Evolutionary conservation across 2,113 vertebrate species (phyloP), one percentile per base, ranked within the genome.

Genomic region (Tupaia chinensis): DNA sequence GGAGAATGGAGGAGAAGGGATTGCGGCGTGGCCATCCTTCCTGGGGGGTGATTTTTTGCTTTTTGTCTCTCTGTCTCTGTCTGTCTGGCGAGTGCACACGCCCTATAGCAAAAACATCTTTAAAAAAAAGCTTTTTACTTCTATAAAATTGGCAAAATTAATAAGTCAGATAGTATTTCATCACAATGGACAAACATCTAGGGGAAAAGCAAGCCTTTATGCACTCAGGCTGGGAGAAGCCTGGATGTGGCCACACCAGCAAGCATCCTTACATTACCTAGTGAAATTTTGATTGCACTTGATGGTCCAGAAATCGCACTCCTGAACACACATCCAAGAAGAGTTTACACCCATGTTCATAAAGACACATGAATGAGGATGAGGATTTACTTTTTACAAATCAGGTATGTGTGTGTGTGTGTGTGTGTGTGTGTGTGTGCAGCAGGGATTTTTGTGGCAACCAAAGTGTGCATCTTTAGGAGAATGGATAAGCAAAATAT

Each of bases 181-280:
- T 22, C 7, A 44, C 58, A 15, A 91, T 3, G 5, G 20, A 13
- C 16, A 44, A 63, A 65, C 3, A 29, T 54, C 9, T 54, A n/a
- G n/a, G 29, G 11, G 13, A 5, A n/a, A 56, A 72, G 63, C 58
- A 80, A 80, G n/a, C 3, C 53, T 78, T 79, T 10, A 1, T 11
- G 17, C 16, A 11, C 53, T 66, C 13, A 29, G 27, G 27, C 3
- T 25, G 7, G 68, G 15, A 17, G 5, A 65, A 80, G 44, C 34
- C 17, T 8, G 7, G 17, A 9, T 8, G 2, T 4, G 9, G 23
- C 17, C 10, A 13, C 34, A 5, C 12, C 3, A 2, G 44, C 12
- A 58, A 54, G 17, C 61, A n/a, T 13, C 9, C 15, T 12, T 22
- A 8, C 20, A 1, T 5, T 34, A 1, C 9, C 32, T 11, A 32